Evolutionary conservation across 2,113 vertebrate species (phyloP), one percentile per base, ranked within the genome.

Genomic region (Centropristis striata): DNA sequence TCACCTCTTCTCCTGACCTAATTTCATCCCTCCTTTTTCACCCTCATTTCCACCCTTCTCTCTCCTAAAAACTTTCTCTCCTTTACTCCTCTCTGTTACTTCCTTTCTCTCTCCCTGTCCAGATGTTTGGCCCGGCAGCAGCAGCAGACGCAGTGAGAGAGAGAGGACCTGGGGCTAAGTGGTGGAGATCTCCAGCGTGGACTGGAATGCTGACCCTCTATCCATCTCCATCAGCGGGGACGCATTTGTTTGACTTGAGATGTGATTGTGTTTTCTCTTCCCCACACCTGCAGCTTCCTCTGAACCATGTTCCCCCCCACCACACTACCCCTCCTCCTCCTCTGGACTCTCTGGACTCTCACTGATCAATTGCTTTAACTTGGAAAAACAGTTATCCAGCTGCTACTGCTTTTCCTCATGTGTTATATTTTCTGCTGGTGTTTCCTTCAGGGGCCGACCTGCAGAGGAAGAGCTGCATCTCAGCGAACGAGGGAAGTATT

Each of bases 281-380:
- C 86, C 87, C 92, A 92, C 94, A 95, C 93, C 93, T 95, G 94
- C 88, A 88, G 89, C 85, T 91, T 91, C 93, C 90, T 91, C 92
- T 86, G 78, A 86, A 75, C 85, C 87, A 10, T 71, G 64, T 47
- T 42, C 55, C 59, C 67, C 39, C 63, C n/a, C 39, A 1, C 59
- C 25, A 41, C 39, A 2, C 36, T 18, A 46, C 42, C 28, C 44
- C 15, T 72, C 65, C 78, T 65, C 76, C 53, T 50, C 73, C 53
- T 71, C 55, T 25, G 69, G 63, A 53, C 68, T 70, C 83, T 71
- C 55, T 18, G 84, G 87, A 84, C 75, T 67, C 65, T 75, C 49
- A 25, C 82, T 85, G 76, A 92, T 94, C 90, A 81, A 90, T 93
- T 85, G 83, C 86, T 86, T 58, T 78, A 73, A 80, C 86, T 88